Base-by-base conservation (phyloP, 2,113 vertebrate genomes). In the Ophiodon elongatus region DNA sequence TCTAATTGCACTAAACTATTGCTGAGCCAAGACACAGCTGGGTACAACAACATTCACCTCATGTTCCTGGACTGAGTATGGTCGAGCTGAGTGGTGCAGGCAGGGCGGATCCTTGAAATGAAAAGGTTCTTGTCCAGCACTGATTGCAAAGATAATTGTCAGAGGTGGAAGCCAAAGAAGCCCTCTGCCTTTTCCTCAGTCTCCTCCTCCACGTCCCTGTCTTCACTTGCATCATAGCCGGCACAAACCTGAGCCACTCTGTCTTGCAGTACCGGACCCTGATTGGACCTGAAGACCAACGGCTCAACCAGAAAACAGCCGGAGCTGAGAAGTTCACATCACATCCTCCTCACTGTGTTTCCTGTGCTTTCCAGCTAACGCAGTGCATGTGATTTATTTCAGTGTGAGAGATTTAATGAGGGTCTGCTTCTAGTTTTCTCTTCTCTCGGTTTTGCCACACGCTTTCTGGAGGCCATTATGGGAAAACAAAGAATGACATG, bases 401-500 rank as follows among this genome's bases (percentile, higher is more conserved):
- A 76, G 64, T 83, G 80, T 67, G 57, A 83, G 74, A 85, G 52
- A 81, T 80, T 89, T 89, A 86, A 83, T 83, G 80, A 92, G 85
- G 81, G 89, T 91, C 88, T 94, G 91, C 77, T 89, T 86, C 59
- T 83, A 67, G 62, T 93, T 92, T 91, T 70, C 85, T 69, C 47
- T 52, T 52, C 45, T 82, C 59, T 71, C 13, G 27, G 13, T 57
- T 82, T 74, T 80, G 76, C 67, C 39, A 80, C 86, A 90, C 39
- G 70, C 62, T 85, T 84, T 84, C 81, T 84, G 86, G 78, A 86
- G 80, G 67, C 78, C 70, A 85, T 92, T 80, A 85, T 27, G 52
- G 52, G 64, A 60, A 86, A 75, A 80, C 52, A 35, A 83, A 77
- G 29, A 83, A 80, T 21, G 50, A 66, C 25, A 74, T 37, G 33